Evolutionary conservation across 2,888 invertebrate genomes (phyloP).

Genomic region (Tridacna crocea): DNA sequence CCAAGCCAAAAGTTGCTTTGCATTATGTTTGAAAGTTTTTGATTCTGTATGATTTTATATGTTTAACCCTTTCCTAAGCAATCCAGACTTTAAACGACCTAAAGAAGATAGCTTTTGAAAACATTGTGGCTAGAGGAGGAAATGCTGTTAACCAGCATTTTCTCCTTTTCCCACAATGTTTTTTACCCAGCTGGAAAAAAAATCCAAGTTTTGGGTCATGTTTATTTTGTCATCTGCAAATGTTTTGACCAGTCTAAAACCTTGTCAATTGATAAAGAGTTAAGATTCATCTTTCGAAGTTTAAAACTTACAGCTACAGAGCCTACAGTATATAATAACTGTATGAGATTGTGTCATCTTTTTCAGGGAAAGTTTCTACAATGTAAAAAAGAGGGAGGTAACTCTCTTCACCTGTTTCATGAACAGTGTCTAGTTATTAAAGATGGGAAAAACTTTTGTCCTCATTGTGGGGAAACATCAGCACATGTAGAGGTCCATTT

Average conservation of each 20-base stretch:
- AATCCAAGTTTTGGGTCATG: background rate
- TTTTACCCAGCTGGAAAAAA: background rate
- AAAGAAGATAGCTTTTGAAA: background rate
- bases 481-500: constrained; percentile 87
- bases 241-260: too few species aligned
- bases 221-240: too few species aligned
- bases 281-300: too few species aligned
- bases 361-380: constrained; percentile 92
- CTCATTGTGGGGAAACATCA: constrained; percentile 89
- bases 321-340: too few species aligned
- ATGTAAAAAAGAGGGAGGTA: constrained; percentile 86
- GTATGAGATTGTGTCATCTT: background rate
- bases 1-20: too few species aligned
- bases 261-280: too few species aligned
- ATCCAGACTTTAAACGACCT: background rate
- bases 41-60: too few species aligned
- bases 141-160: background rate
- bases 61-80: background rate
- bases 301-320: too few species aligned
- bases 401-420: constrained; percentile 92
- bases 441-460: constrained; percentile 87
- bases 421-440: constrained; percentile 88
- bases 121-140: background rate
- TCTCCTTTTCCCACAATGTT: background rate
- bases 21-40: too few species aligned